Percentiles rank a stretch among this genome's conserved stretches.
phyloP scores from a whole-genome alignment of 2,797 vertebrate species.

The Oryzias dopingdopingensis region DNA sequence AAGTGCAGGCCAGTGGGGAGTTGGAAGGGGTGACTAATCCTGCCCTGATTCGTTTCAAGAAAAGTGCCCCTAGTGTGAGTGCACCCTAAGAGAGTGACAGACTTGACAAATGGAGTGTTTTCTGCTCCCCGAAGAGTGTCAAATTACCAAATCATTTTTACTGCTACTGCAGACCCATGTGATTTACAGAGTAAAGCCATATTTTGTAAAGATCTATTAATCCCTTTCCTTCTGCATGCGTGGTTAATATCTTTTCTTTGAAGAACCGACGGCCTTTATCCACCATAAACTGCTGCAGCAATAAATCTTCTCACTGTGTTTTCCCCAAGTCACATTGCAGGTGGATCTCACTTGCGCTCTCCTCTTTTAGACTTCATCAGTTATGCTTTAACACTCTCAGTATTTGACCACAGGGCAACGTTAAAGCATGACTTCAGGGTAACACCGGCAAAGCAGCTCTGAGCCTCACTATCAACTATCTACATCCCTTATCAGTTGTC shows the following conservation, averaged over 20 bases:
- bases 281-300: constrained; percentile 39
- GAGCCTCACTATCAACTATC: too few species aligned
- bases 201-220: constrained; percentile 19
- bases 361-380: constrained; percentile 29
- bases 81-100: neutral
- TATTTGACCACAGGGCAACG: neutral
- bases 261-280: constrained; percentile 36
- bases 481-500: neutral
- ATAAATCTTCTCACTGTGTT: constrained; percentile 43
- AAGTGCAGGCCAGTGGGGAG: too few species aligned
- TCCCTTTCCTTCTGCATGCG: constrained; percentile 33
- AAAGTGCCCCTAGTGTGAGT: too few species aligned
- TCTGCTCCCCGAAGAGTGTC: neutral
- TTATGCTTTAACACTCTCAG: constrained; percentile 25
- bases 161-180: constrained; percentile 1
- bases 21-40: too few species aligned
- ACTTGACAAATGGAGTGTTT: neutral
- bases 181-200: constrained; percentile 24
- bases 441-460: too few species aligned
- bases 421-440: too few species aligned
- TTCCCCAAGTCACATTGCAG: constrained; percentile 11
- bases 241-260: constrained; percentile 51
- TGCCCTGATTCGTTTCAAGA: too few species aligned
- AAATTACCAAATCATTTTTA: constrained; percentile 8
- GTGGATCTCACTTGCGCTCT: constrained; percentile 29